Conservation (phyloP, 2,888 invertebrate genomes). For the Iselma pallidipennis region DNA sequence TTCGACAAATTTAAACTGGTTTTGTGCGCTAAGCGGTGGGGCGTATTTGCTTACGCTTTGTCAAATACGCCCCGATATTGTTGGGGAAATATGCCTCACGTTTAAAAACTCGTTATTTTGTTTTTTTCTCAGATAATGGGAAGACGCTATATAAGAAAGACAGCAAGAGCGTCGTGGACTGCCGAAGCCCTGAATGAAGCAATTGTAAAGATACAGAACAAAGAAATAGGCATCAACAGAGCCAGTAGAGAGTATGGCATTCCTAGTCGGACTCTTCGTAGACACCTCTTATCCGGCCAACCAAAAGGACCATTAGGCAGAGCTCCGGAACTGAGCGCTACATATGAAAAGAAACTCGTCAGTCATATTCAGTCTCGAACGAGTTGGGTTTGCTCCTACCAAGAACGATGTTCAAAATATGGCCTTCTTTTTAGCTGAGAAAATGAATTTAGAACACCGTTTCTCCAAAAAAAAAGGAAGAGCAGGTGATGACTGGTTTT, state of each 20-base stretch:
- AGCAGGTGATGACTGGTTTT: background rate
- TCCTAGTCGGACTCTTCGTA: background rate
- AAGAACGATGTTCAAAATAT: background rate
- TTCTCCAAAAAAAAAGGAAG: background rate
- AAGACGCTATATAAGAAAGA: too few species aligned
- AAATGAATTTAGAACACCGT: background rate
- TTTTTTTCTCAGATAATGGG: too few species aligned
- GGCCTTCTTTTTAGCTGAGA: background rate
- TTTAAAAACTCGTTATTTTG: too few species aligned
- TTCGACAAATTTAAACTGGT: too few species aligned
- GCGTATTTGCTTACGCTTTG: too few species aligned
- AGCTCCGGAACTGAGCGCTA: background rate
- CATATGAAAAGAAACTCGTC: background rate
- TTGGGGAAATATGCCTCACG: too few species aligned
- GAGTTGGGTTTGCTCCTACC: background rate
- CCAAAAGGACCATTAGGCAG: background rate
- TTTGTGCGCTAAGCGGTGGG: too few species aligned
- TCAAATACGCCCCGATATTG: too few species aligned
- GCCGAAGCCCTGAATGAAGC: background rate
- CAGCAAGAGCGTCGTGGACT: too few species aligned
- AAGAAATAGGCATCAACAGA: background rate
- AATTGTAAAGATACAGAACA: background rate
- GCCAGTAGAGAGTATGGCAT: background rate
- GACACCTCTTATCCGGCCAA: background rate
- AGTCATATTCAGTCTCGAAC: background rate